Evolutionary conservation across 1,140 invertebrate species (phyloP).

Genomic region (Zaprionus ornatus): DNA sequence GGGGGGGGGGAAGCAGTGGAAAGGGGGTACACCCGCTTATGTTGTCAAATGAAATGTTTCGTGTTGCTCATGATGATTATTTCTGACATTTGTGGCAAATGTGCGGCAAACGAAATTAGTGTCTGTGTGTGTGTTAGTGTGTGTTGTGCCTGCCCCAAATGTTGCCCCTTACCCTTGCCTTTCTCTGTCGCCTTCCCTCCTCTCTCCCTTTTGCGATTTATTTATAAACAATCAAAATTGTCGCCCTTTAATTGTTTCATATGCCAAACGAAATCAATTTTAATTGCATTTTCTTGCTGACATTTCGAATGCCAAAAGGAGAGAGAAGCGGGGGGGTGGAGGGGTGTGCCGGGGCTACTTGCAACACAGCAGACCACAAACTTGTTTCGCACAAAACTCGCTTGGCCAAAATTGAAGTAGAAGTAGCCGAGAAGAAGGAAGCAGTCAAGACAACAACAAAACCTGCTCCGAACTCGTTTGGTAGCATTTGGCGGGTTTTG

Average conservation of each 20-base stretch:
- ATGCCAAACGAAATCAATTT: constrained; percentile 66
- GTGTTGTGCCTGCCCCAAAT: not conserved
- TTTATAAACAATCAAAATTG: constrained; percentile 74
- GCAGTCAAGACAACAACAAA: constrained; percentile 28
- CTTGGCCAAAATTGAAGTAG: constrained; percentile 6
- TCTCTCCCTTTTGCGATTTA: constrained; percentile 24
- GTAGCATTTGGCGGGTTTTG: constrained; percentile 61
- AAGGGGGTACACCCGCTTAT: constrained; percentile 34
- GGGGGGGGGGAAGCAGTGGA: not conserved
- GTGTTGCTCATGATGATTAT: constrained; percentile 78
- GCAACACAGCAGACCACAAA: constrained; percentile 30
- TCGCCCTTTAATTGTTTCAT: constrained; percentile 69
- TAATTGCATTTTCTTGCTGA: constrained; percentile 72
- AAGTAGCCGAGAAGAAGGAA: not conserved
- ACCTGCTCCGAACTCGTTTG: constrained; percentile 77
- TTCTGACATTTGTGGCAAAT: constrained; percentile 81
- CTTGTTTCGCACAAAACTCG: constrained; percentile 47
- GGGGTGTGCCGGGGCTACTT: not conserved
- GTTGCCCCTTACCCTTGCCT: not conserved
- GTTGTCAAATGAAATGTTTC: constrained; percentile 73
- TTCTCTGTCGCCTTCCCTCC: not conserved
- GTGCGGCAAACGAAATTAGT: constrained; percentile 46
- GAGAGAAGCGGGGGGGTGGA: not conserved
- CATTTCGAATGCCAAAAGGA: constrained; percentile 44
- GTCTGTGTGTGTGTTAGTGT: constrained; percentile 9